Base-by-base conservation (phyloP, 2,113 vertebrate species). In the Labrus mixtus region DNA sequence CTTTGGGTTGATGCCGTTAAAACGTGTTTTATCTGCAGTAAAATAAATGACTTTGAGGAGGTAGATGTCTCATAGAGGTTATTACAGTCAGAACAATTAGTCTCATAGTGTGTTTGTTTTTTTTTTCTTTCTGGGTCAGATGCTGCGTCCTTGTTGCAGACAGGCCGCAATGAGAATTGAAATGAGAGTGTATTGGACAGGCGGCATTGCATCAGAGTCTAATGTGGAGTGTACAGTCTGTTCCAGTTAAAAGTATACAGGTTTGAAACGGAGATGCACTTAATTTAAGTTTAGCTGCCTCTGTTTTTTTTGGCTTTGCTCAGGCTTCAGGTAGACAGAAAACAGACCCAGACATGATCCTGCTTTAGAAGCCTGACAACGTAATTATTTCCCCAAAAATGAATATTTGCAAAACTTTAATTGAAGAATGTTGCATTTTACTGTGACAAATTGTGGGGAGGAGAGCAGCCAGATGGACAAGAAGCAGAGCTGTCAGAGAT, bases 111-210 rank as follows among this genome's bases (percentile, higher is more conserved):
- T 22, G 13, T 43, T 56, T 16, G 6, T 54, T 53, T 25, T 33
- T 53, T 37, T 29, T 20, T 59, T 76, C 54, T 76, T 69, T 66
- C 46, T 77, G 36, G 50, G 73, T 71, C 77, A 62, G 56, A 72
- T 59, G 69, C 41, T 33, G 67, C 16, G 63, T 90, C 85, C 87
- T 88, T 87, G 84, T 84, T 83, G 84, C 82, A 90, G 82, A 84
- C 75, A 72, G 61, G 73, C 46, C 43, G 58, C 63, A 76, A 75
- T 89, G 77, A 87, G 84, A 79, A 76, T 68, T 78, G 79, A 91
- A 91, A 90, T 82, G 64, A 87, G 81, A 86, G 79, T 83, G 79
- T 65, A 76, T 76, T 82, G 79, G 87, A 87, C 81, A 73, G 81
- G 72, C 78, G 75, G 72, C 63, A 71, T 85, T 89, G 82, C 89